Evolutionary conservation across 1,140 invertebrate species (phyloP), one percentile per base, ranked within the genome.

Genomic region (Drosophila chauvacae): DNA sequence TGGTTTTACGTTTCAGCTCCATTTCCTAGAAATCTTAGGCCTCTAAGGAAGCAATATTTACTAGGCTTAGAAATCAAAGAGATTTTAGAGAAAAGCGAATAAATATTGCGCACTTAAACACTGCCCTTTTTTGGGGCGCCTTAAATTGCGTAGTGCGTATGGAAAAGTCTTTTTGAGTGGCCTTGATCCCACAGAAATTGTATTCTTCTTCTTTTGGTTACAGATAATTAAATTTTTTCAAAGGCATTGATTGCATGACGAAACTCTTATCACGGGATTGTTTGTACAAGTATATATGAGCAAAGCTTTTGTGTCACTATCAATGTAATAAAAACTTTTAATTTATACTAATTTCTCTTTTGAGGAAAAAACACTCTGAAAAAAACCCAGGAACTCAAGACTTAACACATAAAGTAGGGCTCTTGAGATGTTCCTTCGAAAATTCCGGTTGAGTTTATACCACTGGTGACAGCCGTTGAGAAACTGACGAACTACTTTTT

Each of bases 171-270:
- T 55, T 18, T 37, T 16, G 7, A 5, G 13, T 55, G 33, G 33
- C 51, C 51, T 53, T 53, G 51, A 53, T 53, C 51, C 30, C 50
- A 53, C 28, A 33, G n/a, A 53, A 53, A 53, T 20, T 20, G 35
- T 18, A 14, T 51, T 51, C 28, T 51, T 37, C 14, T 55, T 37
- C 50, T 14, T 35, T 35, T 2, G n/a, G 33, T 55, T 55, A 39
- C 53, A 55, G 53, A 55, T 55, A 55, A 55, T 39, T 55, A 6
- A 16, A 11, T 23, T 20, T 23, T 10, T 55, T 55, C 7, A 55
- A 23, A 23, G 35, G 33, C 33, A 23, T 18, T 35, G 14, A 23
- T 18, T 35, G 14, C 53, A 11, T 23, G 35, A 55, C 53, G 14
- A 23, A 39, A 39, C 2, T 20, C 20, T 55, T 55, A 55, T 55